Base-by-base conservation (phyloP, 2,888 invertebrate species). In the Standfussiana lucernea region DNA sequence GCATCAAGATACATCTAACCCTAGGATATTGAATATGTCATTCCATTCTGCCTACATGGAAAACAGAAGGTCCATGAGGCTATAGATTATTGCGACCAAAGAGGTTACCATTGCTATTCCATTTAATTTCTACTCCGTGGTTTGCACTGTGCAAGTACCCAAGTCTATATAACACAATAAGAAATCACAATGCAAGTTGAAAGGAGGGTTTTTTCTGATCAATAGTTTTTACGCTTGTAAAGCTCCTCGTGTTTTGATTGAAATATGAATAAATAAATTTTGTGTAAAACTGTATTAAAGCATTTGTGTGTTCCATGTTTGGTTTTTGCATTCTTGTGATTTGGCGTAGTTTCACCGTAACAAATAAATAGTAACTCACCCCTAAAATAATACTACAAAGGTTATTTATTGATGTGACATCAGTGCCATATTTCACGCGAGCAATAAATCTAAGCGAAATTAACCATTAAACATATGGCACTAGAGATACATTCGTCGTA, bases 111-210 rank as follows among this genome's bases (percentile, higher is more conserved):
- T 28, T 28, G 56, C 56, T 56, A 56, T 18, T 84, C 71, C 68
- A 53, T 72, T 78, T 37, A 0, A 18, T 50, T 21, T 53, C 18
- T 21, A 67, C 15, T 70, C 66, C 8, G 42, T 40, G 56, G 37
- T n/a, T 53, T 83, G 40, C 65, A 67, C 66, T 74, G 47, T 72
- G 61, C 65, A 42, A 66, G 70, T 83, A 72, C 65, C 28, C 53
- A 69, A 67, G 28, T 77, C 47, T 61, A 56, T 59, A 53, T 61
- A 83, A 59, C 40, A 80, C 62, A 61, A 70, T 85, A 28, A 71
- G 77, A 84, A 71, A 76, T 67, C 70, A 67, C 72, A 75, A n/a
- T 65, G 67, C 71, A 81, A 47, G 56, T 62, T 70, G 35, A 67
- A 72, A 72, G 15, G 62, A 76, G 32, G 2, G 71, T 76, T 84